Evolutionary conservation across 2,888 invertebrate genomes (phyloP).

Genomic region (Graphium colonna): DNA sequence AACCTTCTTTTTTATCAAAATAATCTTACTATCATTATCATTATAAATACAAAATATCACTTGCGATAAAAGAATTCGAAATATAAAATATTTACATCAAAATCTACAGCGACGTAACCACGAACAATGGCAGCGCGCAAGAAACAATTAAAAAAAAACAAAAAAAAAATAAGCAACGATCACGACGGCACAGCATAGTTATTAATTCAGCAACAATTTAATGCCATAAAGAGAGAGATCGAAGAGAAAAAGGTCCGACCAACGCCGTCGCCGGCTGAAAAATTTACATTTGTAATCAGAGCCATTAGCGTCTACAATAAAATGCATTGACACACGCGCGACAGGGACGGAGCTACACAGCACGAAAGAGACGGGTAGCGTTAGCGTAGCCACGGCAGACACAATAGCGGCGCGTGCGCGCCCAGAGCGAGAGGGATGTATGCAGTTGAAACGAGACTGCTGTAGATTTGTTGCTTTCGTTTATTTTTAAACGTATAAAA

Average conservation of each 20-base stretch:
- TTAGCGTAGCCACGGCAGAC: constrained; percentile 62
- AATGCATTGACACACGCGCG: constrained; percentile 72
- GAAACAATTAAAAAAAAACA: not conserved
- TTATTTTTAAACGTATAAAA: constrained; percentile 56
- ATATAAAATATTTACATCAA: too few species aligned
- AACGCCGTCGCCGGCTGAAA: constrained; percentile 73
- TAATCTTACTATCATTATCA: too few species aligned
- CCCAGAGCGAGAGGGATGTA: constrained; percentile 51
- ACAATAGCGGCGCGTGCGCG: constrained; percentile 75
- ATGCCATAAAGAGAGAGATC: constrained; percentile 70
- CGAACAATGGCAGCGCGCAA: not conserved
- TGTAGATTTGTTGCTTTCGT: constrained; percentile 39
- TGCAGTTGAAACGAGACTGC: constrained; percentile 43
- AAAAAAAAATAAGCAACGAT: constrained; percentile 15
- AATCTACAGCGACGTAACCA: too few species aligned
- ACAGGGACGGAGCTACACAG: constrained; percentile 57
- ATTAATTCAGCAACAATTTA: constrained; percentile 68
- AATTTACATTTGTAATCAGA: constrained; percentile 79
- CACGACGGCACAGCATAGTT: constrained; percentile 47
- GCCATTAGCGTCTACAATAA: constrained; percentile 78
- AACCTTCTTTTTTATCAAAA: too few species aligned
- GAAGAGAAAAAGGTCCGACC: constrained; percentile 66
- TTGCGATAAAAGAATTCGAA: too few species aligned
- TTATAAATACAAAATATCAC: too few species aligned
- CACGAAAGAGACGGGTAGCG: constrained; percentile 44